phyloP scores from a whole-genome alignment of 2,888 invertebrate species.

The Luffia ferchaultella region DNA sequence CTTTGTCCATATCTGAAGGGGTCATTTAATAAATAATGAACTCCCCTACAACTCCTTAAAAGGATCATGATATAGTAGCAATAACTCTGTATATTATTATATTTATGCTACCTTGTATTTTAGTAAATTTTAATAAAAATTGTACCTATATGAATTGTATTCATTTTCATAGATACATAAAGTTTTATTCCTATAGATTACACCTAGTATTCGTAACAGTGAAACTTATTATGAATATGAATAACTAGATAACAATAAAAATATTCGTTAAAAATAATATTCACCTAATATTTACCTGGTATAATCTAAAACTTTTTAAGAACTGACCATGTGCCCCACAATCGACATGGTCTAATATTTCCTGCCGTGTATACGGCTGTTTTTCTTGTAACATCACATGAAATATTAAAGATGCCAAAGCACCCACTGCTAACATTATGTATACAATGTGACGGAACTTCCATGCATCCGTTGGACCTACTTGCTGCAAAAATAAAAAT shows the following conservation, averaged over 20 bases:
- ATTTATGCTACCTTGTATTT: no score
- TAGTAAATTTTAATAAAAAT: no score
- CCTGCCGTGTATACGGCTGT: slow-evolving; percentile 24
- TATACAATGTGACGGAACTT: slow-evolving; percentile 76
- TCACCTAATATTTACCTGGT: slow-evolving; percentile 52
- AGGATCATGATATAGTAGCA: no score
- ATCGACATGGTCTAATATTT: slow-evolving; percentile 23
- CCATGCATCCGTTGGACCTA: slow-evolving; percentile 70
- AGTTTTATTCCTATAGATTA: no score
- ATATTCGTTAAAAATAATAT: not conserved
- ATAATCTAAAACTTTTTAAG: slow-evolving; percentile 36
- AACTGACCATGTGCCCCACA: slow-evolving; percentile 36
- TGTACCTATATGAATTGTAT: no score
- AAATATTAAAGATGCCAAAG: slow-evolving; percentile 73
- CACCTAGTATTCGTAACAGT: no score
- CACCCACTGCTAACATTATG: slow-evolving; percentile 72
- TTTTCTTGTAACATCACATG: slow-evolving; percentile 75
- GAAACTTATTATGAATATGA: not conserved
- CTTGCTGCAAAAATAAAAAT: slow-evolving; percentile 45
- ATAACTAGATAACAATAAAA: not conserved
- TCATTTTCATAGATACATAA: no score
- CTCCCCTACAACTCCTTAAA: no score
- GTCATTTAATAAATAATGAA: no score
- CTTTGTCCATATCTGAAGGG: no score
- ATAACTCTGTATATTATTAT: no score